Conservation (phyloP, 2,888 invertebrate species). For the Myathropa florea region DNA sequence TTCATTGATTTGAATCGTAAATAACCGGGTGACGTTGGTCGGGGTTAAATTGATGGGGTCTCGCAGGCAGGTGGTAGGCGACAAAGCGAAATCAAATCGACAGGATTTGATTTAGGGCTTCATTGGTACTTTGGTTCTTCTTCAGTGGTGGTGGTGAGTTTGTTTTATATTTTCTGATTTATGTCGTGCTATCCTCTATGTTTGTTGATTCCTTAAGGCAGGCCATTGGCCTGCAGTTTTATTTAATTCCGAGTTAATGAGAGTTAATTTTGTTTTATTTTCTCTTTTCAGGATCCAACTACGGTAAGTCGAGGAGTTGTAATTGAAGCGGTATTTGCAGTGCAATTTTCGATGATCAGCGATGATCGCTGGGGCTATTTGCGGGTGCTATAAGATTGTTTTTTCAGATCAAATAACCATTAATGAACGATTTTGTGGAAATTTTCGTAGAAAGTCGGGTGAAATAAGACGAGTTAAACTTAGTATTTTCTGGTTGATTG, state of each 20-base stretch:
- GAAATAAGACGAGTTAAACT: too few species aligned
- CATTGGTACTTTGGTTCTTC: slow-evolving; percentile 6
- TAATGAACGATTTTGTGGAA: too few species aligned
- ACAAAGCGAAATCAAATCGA: slow-evolving; percentile 70
- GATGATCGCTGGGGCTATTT: background rate
- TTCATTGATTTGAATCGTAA: slow-evolving; percentile 70
- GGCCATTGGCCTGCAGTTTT: slow-evolving; percentile 20
- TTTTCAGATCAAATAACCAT: background rate
- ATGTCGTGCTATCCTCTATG: slow-evolving; percentile 35
- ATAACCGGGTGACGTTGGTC: slow-evolving; percentile 61
- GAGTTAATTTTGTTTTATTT: slow-evolving; percentile 57
- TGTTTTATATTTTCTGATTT: slow-evolving; percentile 50
- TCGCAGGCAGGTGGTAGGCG: slow-evolving; percentile 64
- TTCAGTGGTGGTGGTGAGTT: background rate
- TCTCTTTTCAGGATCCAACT: slow-evolving; percentile 80
- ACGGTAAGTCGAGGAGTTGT: slow-evolving; percentile 76
- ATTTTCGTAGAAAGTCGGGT: too few species aligned
- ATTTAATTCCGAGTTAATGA: slow-evolving; percentile 24
- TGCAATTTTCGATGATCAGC: background rate
- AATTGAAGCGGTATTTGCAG: slow-evolving; percentile 18
- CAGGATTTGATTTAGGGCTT: slow-evolving; percentile 64
- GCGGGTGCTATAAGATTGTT: background rate
- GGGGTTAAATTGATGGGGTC: slow-evolving; percentile 56
- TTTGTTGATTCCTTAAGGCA: background rate
- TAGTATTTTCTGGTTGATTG: too few species aligned